Percentiles rank a stretch among this genome's conserved stretches.
Evolutionary conservation across 2,113 vertebrate species (phyloP).

Genomic region (Heliornis fulica): DNA sequence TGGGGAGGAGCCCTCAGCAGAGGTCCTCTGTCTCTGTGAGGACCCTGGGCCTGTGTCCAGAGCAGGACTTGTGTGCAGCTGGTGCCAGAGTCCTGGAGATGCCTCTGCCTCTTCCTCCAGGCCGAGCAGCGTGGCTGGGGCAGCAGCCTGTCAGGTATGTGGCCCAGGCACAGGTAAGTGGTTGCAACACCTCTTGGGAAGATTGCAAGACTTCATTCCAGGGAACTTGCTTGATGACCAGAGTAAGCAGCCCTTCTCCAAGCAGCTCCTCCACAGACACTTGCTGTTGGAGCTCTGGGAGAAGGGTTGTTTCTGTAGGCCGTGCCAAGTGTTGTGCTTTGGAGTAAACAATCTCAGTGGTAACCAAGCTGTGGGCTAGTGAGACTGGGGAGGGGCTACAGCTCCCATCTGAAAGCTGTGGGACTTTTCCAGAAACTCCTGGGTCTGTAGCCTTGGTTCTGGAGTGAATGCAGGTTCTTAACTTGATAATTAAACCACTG

Average conservation of each 20-base stretch:
- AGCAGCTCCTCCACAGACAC: constrained; percentile 17
- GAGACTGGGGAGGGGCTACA: neutral
- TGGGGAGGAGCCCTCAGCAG: accelerated
- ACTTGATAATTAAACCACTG: neutral
- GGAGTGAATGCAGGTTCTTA: neutral
- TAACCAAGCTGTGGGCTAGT: neutral
- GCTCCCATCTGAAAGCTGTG: neutral
- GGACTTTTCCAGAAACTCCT: neutral
- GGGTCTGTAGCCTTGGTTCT: neutral
- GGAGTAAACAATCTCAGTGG: constrained; percentile 40
- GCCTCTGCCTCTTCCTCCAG: neutral
- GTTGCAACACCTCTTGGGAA: constrained; percentile 29
- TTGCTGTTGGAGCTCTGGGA: constrained; percentile 8
- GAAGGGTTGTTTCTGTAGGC: constrained; percentile 31
- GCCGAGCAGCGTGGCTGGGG: neutral
- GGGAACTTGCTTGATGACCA: constrained; percentile 29
- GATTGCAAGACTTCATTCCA: constrained; percentile 38
- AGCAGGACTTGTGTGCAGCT: neutral
- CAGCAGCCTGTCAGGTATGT: neutral
- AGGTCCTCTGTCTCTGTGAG: accelerated
- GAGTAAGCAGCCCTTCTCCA: constrained; percentile 10
- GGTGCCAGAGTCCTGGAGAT: neutral
- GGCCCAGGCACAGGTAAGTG: neutral
- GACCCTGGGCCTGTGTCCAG: neutral
- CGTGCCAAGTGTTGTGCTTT: constrained; percentile 41